These are phyloP conservation scores for Drosophila aff. DNA, from an alignment of 1,140 invertebrate genomes.

Conservation along the genomic window DNA sequence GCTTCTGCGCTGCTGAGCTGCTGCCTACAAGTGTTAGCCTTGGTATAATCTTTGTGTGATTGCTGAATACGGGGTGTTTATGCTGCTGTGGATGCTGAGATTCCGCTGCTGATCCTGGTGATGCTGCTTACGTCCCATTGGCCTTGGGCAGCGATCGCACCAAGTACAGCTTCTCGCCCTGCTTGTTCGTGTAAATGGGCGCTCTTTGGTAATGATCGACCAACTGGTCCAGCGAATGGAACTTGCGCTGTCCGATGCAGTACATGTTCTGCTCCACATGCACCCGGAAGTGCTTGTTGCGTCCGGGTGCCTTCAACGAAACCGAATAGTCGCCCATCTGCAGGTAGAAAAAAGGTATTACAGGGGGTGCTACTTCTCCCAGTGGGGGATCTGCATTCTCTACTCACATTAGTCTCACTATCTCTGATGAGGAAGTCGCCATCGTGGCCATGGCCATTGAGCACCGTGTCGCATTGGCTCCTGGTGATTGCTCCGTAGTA, in stretches of 20 bases:
- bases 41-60: constrained; percentile 63
- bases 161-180: constrained; percentile 96
- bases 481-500: constrained; percentile 98
- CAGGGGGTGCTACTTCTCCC: not conserved
- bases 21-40: constrained; percentile 53
- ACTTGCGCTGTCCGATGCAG: constrained; percentile 99
- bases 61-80: constrained; percentile 68
- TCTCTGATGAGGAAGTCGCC: constrained; percentile 99
- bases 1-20: constrained; percentile 58
- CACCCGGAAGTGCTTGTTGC: constrained; percentile 99
- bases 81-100: constrained; percentile 42
- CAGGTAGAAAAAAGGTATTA: constrained; percentile 51
- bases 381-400: not conserved
- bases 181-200: constrained; percentile 98
- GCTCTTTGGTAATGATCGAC: constrained; percentile 99
- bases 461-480: constrained; percentile 96
- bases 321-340: constrained; percentile 99
- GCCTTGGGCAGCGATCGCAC: constrained; percentile 93
- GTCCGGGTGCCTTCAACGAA: constrained; percentile 97
- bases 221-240: constrained; percentile 97
- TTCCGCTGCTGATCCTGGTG: not conserved
- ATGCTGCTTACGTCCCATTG: constrained; percentile 84
- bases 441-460: constrained; percentile 97
- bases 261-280: constrained; percentile 97
- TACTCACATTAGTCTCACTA: constrained; percentile 98